These are phyloP conservation scores for Epizoanthus stellaris DNA, from an alignment of 92 coral and sea anemone genomes.

Conservation along the genomic window DNA sequence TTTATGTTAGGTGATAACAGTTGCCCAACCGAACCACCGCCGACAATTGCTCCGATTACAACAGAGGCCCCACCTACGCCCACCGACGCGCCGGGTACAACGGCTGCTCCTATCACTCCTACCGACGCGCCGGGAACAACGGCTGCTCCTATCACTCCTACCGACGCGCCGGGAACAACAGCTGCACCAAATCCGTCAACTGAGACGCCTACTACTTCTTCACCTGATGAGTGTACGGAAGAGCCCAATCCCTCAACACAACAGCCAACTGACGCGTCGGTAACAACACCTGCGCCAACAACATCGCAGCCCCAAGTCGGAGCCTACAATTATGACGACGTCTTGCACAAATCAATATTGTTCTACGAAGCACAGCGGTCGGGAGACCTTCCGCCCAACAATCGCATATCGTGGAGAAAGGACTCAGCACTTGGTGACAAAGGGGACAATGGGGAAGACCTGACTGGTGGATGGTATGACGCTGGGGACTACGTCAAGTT, in stretches of 20 bases:
- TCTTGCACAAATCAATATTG: slow-evolving; percentile 80
- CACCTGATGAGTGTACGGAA: slow-evolving; percentile 29
- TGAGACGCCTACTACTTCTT: not conserved
- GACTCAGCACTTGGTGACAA: slow-evolving; percentile 84
- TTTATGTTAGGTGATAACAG: not conserved
- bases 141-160: not conserved
- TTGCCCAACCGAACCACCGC: slow-evolving; percentile 46
- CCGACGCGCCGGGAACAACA: not conserved
- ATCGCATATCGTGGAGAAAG: slow-evolving; percentile 90
- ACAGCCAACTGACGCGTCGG: not conserved
- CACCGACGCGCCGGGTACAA: not conserved
- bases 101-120: not conserved
- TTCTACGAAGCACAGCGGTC: slow-evolving; percentile 98
- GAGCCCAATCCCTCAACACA: not conserved
- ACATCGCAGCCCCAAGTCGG: slow-evolving; percentile 4
- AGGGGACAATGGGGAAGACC: slow-evolving; percentile 73
- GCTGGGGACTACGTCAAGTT: slow-evolving; percentile 96
- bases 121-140: not conserved
- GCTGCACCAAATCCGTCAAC: slow-evolving; percentile 9
- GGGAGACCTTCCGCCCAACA: slow-evolving; percentile 81
- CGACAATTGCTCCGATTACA: slow-evolving; percentile 26
- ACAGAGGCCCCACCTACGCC: not conserved
- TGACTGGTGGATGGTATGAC: slow-evolving; percentile 97
- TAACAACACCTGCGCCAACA: not conserved
- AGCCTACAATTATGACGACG: slow-evolving; percentile 70